Evolutionary conservation across 2,888 invertebrate species (phyloP).

Genomic region (Agapetus fuscipes): DNA sequence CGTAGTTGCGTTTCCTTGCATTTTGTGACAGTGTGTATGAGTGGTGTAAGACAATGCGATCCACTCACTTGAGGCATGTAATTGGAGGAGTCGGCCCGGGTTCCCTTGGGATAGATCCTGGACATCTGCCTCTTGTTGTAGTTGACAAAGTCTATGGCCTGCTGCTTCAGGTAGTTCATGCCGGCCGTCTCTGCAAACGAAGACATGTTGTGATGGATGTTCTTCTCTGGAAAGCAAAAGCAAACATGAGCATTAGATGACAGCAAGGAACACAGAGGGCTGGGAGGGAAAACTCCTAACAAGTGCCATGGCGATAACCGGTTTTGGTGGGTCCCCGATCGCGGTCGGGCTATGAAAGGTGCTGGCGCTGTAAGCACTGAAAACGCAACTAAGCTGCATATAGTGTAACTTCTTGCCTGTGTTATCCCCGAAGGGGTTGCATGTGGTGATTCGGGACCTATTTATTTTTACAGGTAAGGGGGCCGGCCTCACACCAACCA

Average conservation of each 20-base stretch:
- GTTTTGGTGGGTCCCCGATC: background rate
- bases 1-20: too few species aligned
- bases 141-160: slow-evolving; percentile 98
- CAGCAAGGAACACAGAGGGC: too few species aligned
- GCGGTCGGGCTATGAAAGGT: background rate
- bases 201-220: slow-evolving; percentile 97
- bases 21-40: too few species aligned
- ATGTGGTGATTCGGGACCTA: too few species aligned
- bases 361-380: background rate
- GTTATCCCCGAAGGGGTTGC: too few species aligned
- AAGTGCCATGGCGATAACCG: background rate
- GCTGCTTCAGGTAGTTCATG: slow-evolving; percentile 89
- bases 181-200: slow-evolving; percentile 98
- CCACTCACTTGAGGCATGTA: slow-evolving; percentile 96
- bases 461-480: too few species aligned
- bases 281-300: too few species aligned
- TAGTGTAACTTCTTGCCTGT: too few species aligned
- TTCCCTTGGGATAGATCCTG: slow-evolving; percentile 97
- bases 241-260: too few species aligned
- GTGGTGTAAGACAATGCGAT: too few species aligned
- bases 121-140: slow-evolving; percentile 99
- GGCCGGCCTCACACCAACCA: too few species aligned
- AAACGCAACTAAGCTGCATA: too few species aligned
- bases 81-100: slow-evolving; percentile 97
- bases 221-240: slow-evolving; percentile 72